Evolutionary conservation across 2,888 invertebrate genomes (phyloP).

Genomic region (Nebria salina): DNA sequence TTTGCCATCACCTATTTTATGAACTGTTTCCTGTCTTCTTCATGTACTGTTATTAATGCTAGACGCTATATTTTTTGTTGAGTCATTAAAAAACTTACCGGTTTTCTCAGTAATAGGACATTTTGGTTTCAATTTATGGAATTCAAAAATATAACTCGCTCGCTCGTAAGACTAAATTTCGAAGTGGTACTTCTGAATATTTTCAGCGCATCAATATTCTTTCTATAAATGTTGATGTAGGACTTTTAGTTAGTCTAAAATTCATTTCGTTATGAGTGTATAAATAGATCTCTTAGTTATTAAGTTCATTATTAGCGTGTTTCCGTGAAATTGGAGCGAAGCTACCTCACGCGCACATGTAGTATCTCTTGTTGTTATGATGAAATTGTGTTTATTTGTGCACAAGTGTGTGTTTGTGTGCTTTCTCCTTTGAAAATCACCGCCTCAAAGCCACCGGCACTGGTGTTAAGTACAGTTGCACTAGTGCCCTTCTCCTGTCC

Average conservation of each 20-base stretch:
- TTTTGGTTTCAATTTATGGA: too few relatives aligned
- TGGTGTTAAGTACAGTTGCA: constrained; percentile 21
- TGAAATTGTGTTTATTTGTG: constrained; percentile 5
- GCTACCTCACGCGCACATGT: not conserved
- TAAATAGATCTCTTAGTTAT: constrained; percentile 10
- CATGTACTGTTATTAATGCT: constrained; percentile 16
- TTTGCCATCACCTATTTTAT: constrained; percentile 17
- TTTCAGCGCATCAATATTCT: not conserved
- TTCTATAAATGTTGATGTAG: too few relatives aligned
- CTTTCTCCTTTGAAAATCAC: constrained; percentile 31
- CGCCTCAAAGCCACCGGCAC: constrained; percentile 26
- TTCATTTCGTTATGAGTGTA: not conserved
- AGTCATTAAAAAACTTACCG: not conserved
- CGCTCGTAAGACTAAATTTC: too few relatives aligned
- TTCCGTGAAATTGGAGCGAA: constrained; percentile 2
- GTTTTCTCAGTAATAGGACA: too few relatives aligned
- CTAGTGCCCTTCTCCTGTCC: constrained; percentile 15
- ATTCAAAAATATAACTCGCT: too few relatives aligned
- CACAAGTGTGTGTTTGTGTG: constrained; percentile 6
- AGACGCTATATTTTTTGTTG: constrained; percentile 3
- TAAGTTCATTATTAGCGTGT: constrained; percentile 1
- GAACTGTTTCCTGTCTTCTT: constrained; percentile 22
- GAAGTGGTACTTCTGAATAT: not conserved
- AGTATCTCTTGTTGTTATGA: constrained; percentile 2
- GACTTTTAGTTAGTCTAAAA: too few relatives aligned